Base-by-base conservation (phyloP, 2,797 vertebrate species). In the Hypotaenidia philippensis region DNA sequence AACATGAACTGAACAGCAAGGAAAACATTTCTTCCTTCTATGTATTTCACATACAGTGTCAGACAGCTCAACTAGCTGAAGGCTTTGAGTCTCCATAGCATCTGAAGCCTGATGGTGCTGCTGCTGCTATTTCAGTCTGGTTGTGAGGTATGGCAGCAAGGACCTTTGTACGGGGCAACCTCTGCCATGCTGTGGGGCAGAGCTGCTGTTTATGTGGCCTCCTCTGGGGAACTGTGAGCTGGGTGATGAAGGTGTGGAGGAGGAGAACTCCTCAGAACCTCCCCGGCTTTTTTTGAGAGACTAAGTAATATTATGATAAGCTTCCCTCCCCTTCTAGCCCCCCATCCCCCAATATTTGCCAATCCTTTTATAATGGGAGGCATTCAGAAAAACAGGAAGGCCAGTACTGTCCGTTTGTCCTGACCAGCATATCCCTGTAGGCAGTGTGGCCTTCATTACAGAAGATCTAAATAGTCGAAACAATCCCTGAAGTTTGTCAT, bases 121-220 rank as follows among this genome's bases (percentile, higher is more conserved):
- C 45, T 32, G 64, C 32, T 61, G 49, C 60, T 78, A 6, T 61
- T 60, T 49, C 49, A 9, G 68, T 49, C 27, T 4, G 23, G 11
- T 36, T 36, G 15, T 3, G 31, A 34, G 66, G 31, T 40, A 41
- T 1, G 1, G 38, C 32, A 45, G 60, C 0, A 5, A 32, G 34
- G 34, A 57, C 68, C 9, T 1, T 17, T 13, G 38, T 3, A 4
- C 0, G 5, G 55, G 47, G 27, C 64, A 70, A 41, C 32, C 27
- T 61, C 22, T 14, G 38, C 20, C 0, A 5, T 19, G 53, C 47
- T 0, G 0, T 32, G 64, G 40, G 32, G 13, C 9, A 14, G 18
- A 14, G 40, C 59, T 74, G 68, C 49, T 0, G 1, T 22, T 44
- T 15, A 14, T 40, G 38, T 20, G 38, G 25, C 22, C 26, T 34